A percentile compares a stretch with the other conserved stretches of the same genome.
These are phyloP conservation scores for Agriotes lineatus DNA, from an alignment of 2,888 invertebrate species.

Conservation along the genomic window DNA sequence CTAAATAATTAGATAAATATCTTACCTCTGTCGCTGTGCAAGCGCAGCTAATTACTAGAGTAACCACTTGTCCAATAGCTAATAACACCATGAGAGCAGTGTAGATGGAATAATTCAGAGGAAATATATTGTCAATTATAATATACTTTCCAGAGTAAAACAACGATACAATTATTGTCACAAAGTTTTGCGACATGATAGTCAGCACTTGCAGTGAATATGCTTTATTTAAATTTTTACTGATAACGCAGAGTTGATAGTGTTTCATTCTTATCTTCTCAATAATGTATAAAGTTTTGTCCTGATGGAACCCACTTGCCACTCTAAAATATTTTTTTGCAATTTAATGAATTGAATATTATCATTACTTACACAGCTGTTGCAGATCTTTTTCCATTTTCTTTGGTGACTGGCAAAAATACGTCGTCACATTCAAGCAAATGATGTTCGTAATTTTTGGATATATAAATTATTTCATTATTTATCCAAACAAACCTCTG, in stretches of 20 bases:
- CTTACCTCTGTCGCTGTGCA: constrained; percentile 14
- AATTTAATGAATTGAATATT: background rate
- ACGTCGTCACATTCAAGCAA: background rate
- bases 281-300: too few relatives aligned
- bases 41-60: constrained; percentile 13
- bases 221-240: constrained; percentile 16
- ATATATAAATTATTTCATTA: too few relatives aligned
- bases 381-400: too few relatives aligned
- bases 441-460: too few relatives aligned
- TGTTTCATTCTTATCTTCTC: too few relatives aligned
- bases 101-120: constrained; percentile 8
- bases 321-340: background rate
- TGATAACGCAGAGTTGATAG: constrained; percentile 5
- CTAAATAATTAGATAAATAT: background rate
- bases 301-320: background rate
- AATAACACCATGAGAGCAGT: background rate
- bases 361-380: too few relatives aligned
- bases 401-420: background rate
- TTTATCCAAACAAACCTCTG: too few relatives aligned
- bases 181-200: constrained; percentile 19
- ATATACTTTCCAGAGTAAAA: constrained; percentile 23
- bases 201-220: constrained; percentile 21
- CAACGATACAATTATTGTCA: constrained; percentile 9
- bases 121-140: background rate
- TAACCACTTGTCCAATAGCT: background rate